Base-by-base conservation (phyloP, 2,888 invertebrate genomes). In the Lapara coniferarum region DNA sequence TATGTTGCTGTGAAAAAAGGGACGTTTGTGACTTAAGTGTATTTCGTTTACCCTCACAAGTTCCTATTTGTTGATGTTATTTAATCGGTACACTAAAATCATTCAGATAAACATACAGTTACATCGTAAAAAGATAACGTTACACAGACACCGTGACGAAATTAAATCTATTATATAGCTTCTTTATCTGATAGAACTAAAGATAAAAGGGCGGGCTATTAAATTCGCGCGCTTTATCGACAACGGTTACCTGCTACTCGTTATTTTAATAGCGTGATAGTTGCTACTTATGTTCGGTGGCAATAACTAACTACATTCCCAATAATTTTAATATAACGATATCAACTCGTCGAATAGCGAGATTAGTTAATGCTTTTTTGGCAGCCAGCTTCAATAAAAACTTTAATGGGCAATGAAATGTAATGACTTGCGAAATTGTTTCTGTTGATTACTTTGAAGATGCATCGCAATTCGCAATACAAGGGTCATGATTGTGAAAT, bases 401-500 rank as follows among this genome's bases (percentile, higher is more conserved):
- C 46, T 63, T 49, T 46, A 49, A 19, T 46, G 63, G 16, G 16
- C 16, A 63, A 63, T 63, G 63, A 63, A 63, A 49, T 63, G 46
- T 49, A 49, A 63, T 63, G 63, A 63, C 63, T 63, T 63, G 63
- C 63, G 12, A 63, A 63, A 63, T 10, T 63, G 63, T 49, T 63
- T 63, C 49, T 63, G 19, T 49, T 6, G 2, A 12, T 10, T 8
- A 63, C 55, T 55, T 55, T 7, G 16, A 46, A 46, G 10, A 63
- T 14, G 13, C 13, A 16, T 19, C 10, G 63, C 63, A n/a, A 63
- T 46, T 19, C 12, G 16, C 19, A 19, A 59, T 14, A 59, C 49
- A 63, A 49, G 49, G 49, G 63, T 49, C 46, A 63, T 16, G 49
- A 63, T 7, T 49, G 49, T 63, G 16, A 56, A 56, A 56, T 56